Conservation (phyloP, 2,888 invertebrate species). For the Leptinotarsa haldemani region DNA sequence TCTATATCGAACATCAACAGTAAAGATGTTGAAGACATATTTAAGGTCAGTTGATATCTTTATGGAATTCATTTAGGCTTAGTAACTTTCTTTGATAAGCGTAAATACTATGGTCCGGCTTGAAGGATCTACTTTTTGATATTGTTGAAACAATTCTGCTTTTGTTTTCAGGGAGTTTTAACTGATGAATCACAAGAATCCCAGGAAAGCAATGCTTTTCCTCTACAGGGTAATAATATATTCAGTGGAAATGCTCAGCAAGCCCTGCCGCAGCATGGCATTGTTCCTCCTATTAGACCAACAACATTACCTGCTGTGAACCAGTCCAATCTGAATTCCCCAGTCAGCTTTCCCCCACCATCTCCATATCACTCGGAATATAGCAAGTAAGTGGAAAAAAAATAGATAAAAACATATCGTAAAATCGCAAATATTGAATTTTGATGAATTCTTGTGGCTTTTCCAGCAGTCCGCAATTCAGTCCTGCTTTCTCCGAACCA, state of each 20-base stretch:
- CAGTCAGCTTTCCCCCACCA: constrained; percentile 79
- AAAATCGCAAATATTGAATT: background rate
- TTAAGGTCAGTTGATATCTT: constrained; percentile 69
- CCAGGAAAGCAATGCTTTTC: constrained; percentile 76
- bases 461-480: constrained; percentile 75
- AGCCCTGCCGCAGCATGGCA: constrained; percentile 46
- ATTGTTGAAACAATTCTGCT: background rate
- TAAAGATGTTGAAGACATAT: constrained; percentile 91
- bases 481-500: constrained; percentile 77
- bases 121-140: background rate
- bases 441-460: constrained; percentile 6
- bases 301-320: constrained; percentile 66
- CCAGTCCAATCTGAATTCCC: constrained; percentile 71
- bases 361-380: constrained; percentile 85
- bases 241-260: constrained; percentile 40
- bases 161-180: constrained; percentile 73
- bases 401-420: background rate
- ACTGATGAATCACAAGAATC: constrained; percentile 87
- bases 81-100: too few species aligned
- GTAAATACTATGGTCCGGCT: background rate
- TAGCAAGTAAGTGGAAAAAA: constrained; percentile 75
- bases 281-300: constrained; percentile 62
- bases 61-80: background rate
- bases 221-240: constrained; percentile 49
- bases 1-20: constrained; percentile 89